Evolutionary conservation across 1,140 invertebrate species (phyloP).

Genomic region (Magallana ariakensis): DNA sequence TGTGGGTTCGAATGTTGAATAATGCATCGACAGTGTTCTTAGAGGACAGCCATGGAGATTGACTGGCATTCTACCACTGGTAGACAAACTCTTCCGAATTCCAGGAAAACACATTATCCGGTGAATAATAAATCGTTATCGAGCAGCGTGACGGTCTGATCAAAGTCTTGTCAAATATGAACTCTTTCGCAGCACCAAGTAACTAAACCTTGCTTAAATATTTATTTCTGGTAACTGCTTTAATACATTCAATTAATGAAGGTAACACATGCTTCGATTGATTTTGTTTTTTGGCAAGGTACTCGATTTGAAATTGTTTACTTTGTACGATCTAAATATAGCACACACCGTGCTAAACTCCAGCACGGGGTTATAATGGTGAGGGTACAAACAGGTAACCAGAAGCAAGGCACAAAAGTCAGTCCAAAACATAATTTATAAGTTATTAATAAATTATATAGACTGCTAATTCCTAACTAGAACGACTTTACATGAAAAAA

Average conservation of each 20-base stretch:
- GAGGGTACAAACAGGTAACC: too few relatives aligned
- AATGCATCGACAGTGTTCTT: too few relatives aligned
- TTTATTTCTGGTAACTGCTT: not conserved
- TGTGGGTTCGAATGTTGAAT: too few relatives aligned
- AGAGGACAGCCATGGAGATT: too few relatives aligned
- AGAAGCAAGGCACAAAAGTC: too few relatives aligned
- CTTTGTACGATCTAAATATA: not conserved
- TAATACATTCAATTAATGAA: too few relatives aligned
- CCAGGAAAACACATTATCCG: not conserved
- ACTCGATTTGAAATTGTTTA: not conserved
- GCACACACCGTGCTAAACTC: not conserved
- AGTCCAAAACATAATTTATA: too few relatives aligned
- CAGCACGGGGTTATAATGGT: too few relatives aligned
- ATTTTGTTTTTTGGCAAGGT: not conserved
- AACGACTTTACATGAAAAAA: too few relatives aligned
- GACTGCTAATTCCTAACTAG: too few relatives aligned
- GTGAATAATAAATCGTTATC: constrained; percentile 14
- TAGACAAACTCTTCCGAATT: not conserved
- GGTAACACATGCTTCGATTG: not conserved
- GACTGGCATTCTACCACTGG: not conserved
- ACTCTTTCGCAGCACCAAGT: too few relatives aligned
- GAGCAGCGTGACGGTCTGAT: not conserved
- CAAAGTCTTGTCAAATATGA: not conserved
- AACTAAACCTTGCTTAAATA: not conserved
- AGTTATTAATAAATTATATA: too few relatives aligned